Percentiles rank a stretch among this genome's conserved stretches.
Evolutionary conservation across 1,140 invertebrate species (phyloP).

Genomic region (Propsilocerus akamusi): DNA sequence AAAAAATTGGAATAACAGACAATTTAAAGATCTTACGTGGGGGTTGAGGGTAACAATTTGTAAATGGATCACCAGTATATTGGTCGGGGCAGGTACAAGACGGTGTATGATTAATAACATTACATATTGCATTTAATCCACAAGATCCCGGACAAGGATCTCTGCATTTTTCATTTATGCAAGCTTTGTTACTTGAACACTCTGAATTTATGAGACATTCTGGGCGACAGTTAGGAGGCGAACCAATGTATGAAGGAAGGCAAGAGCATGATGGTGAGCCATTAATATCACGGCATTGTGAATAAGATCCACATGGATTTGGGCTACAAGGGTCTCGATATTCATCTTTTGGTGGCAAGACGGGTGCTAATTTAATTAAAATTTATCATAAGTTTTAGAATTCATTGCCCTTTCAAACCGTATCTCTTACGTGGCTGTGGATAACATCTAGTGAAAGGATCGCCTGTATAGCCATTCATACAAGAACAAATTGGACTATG

Average conservation of each 20-base stretch:
- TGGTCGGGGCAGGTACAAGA: constrained; percentile 45
- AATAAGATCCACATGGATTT: constrained; percentile 50
- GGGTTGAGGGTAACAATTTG: constrained; percentile 29
- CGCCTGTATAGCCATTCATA: constrained; percentile 36
- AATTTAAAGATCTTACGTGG: constrained; percentile 18
- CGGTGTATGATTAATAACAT: constrained; percentile 45
- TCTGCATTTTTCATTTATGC: constrained; percentile 46
- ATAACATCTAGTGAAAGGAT: constrained; percentile 44
- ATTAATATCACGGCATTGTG: constrained; percentile 41
- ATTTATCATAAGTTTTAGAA: neutral
- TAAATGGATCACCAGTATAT: constrained; percentile 50
- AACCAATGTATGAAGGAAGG: constrained; percentile 40
- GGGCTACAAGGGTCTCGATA: constrained; percentile 53
- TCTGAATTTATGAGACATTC: constrained; percentile 56
- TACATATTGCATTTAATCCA: constrained; percentile 40
- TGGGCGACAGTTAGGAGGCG: constrained; percentile 48
- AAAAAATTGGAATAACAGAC: neutral
- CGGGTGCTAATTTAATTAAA: no score
- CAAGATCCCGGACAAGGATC: constrained; percentile 53
- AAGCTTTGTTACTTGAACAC: constrained; percentile 43
- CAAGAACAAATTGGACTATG: constrained; percentile 54
- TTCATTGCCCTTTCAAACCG: neutral
- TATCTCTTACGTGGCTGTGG: constrained; percentile 32
- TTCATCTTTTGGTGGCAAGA: constrained; percentile 22
- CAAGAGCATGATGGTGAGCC: constrained; percentile 47